A percentile compares a stretch with the other conserved stretches of the same genome.
These are phyloP conservation scores for Hemichromis elongatus DNA, from an alignment of 2,113 vertebrate species.

Conservation along the genomic window DNA sequence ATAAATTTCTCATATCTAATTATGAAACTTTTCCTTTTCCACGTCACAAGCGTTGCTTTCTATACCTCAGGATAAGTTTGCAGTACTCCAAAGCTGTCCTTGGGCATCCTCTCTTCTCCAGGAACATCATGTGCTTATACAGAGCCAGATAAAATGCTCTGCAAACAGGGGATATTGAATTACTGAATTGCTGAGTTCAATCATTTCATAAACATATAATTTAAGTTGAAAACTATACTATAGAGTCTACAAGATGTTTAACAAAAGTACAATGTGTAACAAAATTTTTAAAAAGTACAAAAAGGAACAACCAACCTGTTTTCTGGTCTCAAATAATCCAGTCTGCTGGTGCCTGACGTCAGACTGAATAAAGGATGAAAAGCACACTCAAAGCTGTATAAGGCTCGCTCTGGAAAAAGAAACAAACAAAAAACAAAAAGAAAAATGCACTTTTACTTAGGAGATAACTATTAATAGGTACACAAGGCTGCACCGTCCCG, in stretches of 20 bases:
- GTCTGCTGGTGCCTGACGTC: slow-evolving; percentile 84
- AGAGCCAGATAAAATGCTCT: slow-evolving; percentile 94
- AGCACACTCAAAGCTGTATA: slow-evolving; percentile 93
- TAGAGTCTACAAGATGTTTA: background rate
- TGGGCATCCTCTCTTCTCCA: slow-evolving; percentile 94
- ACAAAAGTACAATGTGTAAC: background rate
- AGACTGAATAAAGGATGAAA: slow-evolving; percentile 95
- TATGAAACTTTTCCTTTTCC: background rate
- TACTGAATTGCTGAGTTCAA: background rate
- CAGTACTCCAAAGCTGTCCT: slow-evolving; percentile 94
- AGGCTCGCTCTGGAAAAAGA: slow-evolving; percentile 79
- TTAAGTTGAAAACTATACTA: background rate
- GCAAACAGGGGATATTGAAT: slow-evolving; percentile 11
- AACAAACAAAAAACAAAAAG: background rate
- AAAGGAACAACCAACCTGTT: slow-evolving; percentile 80
- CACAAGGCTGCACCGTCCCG: background rate
- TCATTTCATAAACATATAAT: background rate
- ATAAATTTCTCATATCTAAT: background rate
- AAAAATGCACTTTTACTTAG: background rate
- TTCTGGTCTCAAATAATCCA: slow-evolving; percentile 89
- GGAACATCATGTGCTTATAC: slow-evolving; percentile 93
- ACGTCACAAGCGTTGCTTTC: background rate
- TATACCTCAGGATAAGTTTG: slow-evolving; percentile 91
- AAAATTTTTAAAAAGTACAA: background rate
- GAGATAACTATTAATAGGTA: background rate